A percentile compares a stretch with the other conserved stretches of the same genome.
phyloP scores from a whole-genome alignment of 2,113 vertebrate species.

The Phylloscopus trochilus region DNA sequence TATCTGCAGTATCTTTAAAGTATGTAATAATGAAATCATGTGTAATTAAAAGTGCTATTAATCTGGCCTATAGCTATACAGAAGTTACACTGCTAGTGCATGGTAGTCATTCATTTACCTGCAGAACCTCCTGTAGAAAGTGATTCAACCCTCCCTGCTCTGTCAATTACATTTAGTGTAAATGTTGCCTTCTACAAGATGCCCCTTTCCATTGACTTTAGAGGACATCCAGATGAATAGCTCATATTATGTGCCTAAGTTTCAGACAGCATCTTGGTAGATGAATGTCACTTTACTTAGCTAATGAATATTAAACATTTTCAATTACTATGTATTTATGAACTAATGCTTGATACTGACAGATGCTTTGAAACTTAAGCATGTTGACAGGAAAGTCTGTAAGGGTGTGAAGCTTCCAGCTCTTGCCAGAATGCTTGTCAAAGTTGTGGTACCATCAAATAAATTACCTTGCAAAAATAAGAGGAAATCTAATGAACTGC shows the following conservation, averaged over 20 bases:
- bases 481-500: neutral
- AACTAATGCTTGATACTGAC: neutral
- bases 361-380: constrained; percentile 3
- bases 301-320: constrained; percentile 41
- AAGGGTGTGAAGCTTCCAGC: neutral
- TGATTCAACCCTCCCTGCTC: neutral
- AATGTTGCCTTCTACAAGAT: neutral
- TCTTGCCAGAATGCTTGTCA: neutral
- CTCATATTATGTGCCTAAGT: neutral
- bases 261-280: neutral
- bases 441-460: neutral
- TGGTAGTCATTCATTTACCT: neutral
- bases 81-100: neutral
- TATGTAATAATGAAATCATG: neutral
- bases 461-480: neutral
- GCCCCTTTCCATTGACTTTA: neutral
- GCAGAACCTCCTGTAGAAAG: neutral
- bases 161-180: neutral
- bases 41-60: neutral
- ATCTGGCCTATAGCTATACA: neutral
- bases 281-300: neutral
- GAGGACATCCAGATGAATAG: constrained; percentile 3
- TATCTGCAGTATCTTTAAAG: neutral
- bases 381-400: neutral
- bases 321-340: constrained; percentile 18